Evolutionary conservation across 2,888 invertebrate genomes (phyloP).

Genomic region (Rotaria macrura): DNA sequence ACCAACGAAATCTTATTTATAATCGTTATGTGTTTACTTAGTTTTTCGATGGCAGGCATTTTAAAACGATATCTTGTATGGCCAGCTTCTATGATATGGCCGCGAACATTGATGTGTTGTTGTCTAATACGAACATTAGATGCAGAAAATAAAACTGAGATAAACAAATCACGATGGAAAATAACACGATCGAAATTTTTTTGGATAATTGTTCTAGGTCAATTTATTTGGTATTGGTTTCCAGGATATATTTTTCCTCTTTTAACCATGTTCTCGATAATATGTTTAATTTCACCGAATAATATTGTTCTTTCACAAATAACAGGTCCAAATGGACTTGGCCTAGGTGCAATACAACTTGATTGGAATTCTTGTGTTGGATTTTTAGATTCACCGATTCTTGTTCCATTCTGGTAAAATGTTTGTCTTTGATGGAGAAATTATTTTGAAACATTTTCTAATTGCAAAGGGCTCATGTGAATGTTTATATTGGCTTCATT

Average conservation of each 20-base stretch:
- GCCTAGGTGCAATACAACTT: not conserved
- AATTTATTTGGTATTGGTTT: slow-evolving; percentile 16
- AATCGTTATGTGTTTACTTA: not conserved
- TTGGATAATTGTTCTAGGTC: not conserved
- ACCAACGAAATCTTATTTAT: not conserved
- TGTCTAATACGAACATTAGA: not conserved
- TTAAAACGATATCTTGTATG: not conserved
- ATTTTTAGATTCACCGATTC: not conserved
- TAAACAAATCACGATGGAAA: not conserved
- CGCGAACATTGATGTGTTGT: not conserved
- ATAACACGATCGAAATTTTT: not conserved
- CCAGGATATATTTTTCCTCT: slow-evolving; percentile 9
- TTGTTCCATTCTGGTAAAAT: not conserved
- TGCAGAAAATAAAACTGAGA: not conserved
- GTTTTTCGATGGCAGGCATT: not conserved
- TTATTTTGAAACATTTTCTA: too few relatives aligned
- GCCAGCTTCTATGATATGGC: not conserved
- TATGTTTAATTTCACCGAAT: not conserved
- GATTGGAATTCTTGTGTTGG: not conserved
- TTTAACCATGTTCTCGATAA: not conserved
- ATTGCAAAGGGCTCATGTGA: not conserved
- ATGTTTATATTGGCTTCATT: not conserved
- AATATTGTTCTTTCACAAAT: not conserved
- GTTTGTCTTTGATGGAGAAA: too few relatives aligned
- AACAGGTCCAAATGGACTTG: not conserved